Evolutionary conservation across 53 echinoderm and acorn worm species (phyloP).

Genomic region (Holothuria leucospilota): DNA sequence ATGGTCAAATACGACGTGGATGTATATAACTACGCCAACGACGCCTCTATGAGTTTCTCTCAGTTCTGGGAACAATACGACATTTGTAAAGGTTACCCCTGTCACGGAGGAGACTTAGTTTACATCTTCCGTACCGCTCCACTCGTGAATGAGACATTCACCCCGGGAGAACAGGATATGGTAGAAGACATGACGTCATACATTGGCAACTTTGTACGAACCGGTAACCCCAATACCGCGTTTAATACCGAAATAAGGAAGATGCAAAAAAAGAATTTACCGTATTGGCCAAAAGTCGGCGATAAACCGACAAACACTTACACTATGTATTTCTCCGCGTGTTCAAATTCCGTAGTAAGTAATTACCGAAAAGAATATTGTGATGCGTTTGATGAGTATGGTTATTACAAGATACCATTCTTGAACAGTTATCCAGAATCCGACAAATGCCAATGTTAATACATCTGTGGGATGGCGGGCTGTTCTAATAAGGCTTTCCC

Average conservation of each 20-base stretch:
- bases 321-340: constrained; percentile 42
- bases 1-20: constrained; percentile 42
- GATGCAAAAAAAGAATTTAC: constrained; percentile 7
- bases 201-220: constrained; percentile 47
- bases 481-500: no score
- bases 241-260: neutral
- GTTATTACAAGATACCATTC: constrained; percentile 36
- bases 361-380: constrained; percentile 41
- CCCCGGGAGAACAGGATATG: constrained; percentile 36
- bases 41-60: constrained; percentile 41
- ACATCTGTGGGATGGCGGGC: no score
- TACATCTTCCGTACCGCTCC: constrained; percentile 42
- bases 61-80: constrained; percentile 25
- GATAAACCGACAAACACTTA: constrained; percentile 33
- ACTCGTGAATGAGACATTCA: constrained; percentile 21
- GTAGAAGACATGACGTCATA: constrained; percentile 39
- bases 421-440: constrained; percentile 24
- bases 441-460: neutral
- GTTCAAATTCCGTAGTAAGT: constrained; percentile 17
- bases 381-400: neutral
- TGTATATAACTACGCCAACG: constrained; percentile 38
- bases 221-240: constrained; percentile 46
- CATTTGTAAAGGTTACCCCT: constrained; percentile 42
- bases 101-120: constrained; percentile 38
- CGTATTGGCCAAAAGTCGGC: constrained; percentile 24